phyloP scores from a whole-genome alignment of 1,140 invertebrate genomes.

The Vanessa atalanta region DNA sequence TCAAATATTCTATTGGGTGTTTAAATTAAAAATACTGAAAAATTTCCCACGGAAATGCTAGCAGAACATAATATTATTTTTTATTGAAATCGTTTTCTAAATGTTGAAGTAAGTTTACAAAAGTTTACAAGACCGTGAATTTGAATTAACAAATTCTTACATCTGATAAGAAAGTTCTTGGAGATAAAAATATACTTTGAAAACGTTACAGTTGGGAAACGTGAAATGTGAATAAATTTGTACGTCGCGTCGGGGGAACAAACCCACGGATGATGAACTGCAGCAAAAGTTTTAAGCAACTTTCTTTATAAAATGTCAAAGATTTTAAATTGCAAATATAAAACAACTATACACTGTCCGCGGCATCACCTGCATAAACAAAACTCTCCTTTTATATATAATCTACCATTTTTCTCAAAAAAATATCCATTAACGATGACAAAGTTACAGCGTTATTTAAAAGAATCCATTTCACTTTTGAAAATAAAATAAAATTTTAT shows the following conservation, averaged over 20 bases:
- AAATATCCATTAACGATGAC: not conserved
- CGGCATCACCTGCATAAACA: not conserved
- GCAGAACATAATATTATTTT: slow-evolving; percentile 4
- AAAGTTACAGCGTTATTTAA: no score
- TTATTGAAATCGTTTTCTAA: slow-evolving; percentile 8
- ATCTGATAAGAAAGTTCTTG: slow-evolving; percentile 31
- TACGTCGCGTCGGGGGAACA: slow-evolving; percentile 31
- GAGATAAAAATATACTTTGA: slow-evolving; percentile 35
- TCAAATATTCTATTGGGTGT: no score
- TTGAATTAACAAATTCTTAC: slow-evolving; percentile 36
- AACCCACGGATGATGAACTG: slow-evolving; percentile 34
- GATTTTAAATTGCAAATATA: slow-evolving; percentile 31
- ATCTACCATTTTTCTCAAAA: not conserved
- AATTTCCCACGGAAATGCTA: not conserved
- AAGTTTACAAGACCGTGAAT: slow-evolving; percentile 23
- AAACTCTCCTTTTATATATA: not conserved
- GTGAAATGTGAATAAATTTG: slow-evolving; percentile 36
- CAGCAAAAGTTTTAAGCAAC: slow-evolving; percentile 30
- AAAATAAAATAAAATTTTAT: no score
- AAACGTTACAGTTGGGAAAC: slow-evolving; percentile 35
- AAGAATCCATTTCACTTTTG: no score
- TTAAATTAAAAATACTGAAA: not conserved
- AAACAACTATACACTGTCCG: slow-evolving; percentile 10
- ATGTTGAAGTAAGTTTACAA: slow-evolving; percentile 21
- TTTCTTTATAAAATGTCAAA: slow-evolving; percentile 31